phyloP scores from a whole-genome alignment of 2,888 invertebrate genomes.

The Ischnus inquisitorius region DNA sequence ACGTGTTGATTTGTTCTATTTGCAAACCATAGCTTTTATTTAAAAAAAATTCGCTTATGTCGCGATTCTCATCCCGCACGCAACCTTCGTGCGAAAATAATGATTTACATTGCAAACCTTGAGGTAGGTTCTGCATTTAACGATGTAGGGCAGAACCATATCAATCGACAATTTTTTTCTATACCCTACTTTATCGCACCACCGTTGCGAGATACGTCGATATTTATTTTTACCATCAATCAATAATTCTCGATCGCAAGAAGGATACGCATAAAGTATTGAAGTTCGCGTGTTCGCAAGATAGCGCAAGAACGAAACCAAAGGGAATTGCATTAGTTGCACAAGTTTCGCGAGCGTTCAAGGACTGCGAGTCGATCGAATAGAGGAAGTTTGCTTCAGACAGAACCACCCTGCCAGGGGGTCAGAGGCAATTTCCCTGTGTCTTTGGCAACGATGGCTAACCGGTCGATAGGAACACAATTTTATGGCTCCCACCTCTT shows the following conservation, averaged over 20 bases:
- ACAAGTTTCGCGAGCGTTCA: constrained; percentile 54
- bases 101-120: not conserved
- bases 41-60: too few relatives aligned
- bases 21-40: too few relatives aligned
- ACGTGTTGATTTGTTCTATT: too few relatives aligned
- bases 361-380: constrained; percentile 46
- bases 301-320: not conserved
- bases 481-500: constrained; percentile 56
- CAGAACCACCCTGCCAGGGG: not conserved
- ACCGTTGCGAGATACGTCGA: not conserved
- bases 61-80: too few relatives aligned
- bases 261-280: not conserved
- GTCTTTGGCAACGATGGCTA: constrained; percentile 47
- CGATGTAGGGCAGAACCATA: not conserved
- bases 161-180: not conserved
- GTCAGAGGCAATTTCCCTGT: constrained; percentile 43
- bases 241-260: not conserved
- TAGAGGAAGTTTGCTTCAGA: constrained; percentile 19
- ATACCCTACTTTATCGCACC: not conserved
- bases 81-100: too few relatives aligned
- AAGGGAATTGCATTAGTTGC: constrained; percentile 21
- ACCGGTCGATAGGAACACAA: constrained; percentile 56
- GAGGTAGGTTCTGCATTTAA: not conserved
- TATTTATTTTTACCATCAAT: not conserved
- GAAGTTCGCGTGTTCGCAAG: not conserved